Conservation (phyloP, 1,140 invertebrate species). For the Chrysomallon squamiferum region DNA sequence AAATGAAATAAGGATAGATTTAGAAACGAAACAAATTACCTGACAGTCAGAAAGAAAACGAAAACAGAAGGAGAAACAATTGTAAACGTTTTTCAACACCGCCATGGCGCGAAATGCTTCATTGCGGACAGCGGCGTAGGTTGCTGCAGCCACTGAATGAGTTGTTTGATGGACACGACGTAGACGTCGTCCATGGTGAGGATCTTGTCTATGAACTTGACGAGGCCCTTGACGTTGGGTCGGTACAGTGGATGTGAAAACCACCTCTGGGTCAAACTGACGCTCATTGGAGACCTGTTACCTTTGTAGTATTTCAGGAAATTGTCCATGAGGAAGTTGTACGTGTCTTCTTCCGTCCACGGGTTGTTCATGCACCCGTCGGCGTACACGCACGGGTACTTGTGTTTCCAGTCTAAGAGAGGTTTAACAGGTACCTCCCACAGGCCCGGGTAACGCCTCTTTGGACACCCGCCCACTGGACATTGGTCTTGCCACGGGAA, state of each 20-base stretch:
- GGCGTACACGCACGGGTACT: conserved; percentile 24
- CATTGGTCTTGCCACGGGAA: conserved; percentile 22
- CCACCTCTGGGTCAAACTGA: conserved; percentile 44
- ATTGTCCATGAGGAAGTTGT: conserved; percentile 34
- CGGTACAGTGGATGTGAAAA: conserved; percentile 20
- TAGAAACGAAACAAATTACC: too few relatives aligned
- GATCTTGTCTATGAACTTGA: conserved; percentile 2
- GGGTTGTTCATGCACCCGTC: conserved; percentile 32
- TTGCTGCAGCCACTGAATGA: conserved; percentile 23
- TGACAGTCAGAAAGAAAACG: too few relatives aligned
- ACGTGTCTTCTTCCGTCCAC: conserved; percentile 22
- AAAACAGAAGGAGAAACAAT: too few relatives aligned
- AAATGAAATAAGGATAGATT: too few relatives aligned
- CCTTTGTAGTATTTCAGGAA: conserved; percentile 36
- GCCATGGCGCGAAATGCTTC: not conserved
- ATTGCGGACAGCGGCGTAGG: conserved; percentile 3
- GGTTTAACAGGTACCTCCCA: conserved; percentile 44
- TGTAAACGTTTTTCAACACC: not conserved
- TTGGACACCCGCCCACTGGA: conserved; percentile 18
- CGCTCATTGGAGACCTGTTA: conserved; percentile 37
- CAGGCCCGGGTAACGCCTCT: conserved; percentile 19
- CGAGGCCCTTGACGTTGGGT: conserved; percentile 2
- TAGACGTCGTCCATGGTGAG: conserved; percentile 14
- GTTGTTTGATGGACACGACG: conserved; percentile 15
- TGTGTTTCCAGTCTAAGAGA: conserved; percentile 14